Conservation (phyloP, 2,888 invertebrate genomes). For the Iselma pallidipennis region DNA sequence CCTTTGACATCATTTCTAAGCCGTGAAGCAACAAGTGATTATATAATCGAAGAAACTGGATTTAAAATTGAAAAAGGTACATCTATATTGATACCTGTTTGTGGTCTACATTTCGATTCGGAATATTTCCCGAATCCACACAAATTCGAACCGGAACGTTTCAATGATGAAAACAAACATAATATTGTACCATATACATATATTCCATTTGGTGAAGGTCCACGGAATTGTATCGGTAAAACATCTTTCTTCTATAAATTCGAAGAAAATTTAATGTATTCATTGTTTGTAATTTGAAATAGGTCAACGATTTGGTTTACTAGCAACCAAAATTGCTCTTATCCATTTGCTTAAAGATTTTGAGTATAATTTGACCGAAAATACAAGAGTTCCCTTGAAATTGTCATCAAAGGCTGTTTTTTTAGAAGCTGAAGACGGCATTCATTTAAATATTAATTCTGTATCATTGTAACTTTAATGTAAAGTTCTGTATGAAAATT, state of each 20-base stretch:
- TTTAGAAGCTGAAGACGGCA: conserved; percentile 42
- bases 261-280: no score
- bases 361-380: conserved; percentile 39
- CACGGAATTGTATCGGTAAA: conserved; percentile 51
- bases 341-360: conserved; percentile 43
- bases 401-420: conserved; percentile 46
- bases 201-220: conserved; percentile 52
- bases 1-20: conserved; percentile 50
- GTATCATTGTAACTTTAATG: not conserved
- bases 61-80: conserved; percentile 52
- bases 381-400: conserved; percentile 43
- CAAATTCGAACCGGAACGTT: conserved; percentile 55
- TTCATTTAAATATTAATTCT: conserved; percentile 40
- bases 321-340: conserved; percentile 48
- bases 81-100: conserved; percentile 49
- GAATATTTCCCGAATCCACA: conserved; percentile 54
- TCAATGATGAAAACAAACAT: conserved; percentile 47
- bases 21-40: conserved; percentile 43
- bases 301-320: conserved; percentile 51
- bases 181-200: conserved; percentile 20
- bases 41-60: conserved; percentile 49
- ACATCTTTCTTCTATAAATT: no score
- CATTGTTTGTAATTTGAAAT: not conserved
- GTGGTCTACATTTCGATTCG: conserved; percentile 49
- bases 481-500: no score